These are phyloP conservation scores for Aptenodytes patagonicus DNA, from an alignment of 2,113 vertebrate genomes.

Conservation along the genomic window DNA sequence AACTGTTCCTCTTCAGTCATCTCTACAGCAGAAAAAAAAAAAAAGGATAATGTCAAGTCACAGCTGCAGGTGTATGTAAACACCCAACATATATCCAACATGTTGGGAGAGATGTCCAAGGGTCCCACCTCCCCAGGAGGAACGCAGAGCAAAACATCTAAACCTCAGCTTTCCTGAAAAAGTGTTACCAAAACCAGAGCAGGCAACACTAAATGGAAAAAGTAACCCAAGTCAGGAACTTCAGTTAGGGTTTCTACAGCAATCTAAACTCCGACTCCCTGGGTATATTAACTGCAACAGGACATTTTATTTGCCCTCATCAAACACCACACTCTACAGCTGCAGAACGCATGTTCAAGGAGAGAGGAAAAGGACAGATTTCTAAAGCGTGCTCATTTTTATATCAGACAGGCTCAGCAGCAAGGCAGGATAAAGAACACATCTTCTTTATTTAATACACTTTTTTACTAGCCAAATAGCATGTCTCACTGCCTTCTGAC, in stretches of 20 bases:
- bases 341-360: neutral
- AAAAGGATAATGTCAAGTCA: neutral
- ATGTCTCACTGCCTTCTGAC: neutral
- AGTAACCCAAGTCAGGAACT: neutral
- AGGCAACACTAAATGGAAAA: neutral
- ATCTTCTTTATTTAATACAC: neutral
- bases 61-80: neutral
- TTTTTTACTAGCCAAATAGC: neutral
- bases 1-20: conserved; percentile 97
- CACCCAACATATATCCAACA: neutral
- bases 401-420: neutral
- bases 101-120: neutral
- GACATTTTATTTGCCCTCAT: neutral
- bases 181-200: neutral
- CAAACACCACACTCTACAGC: neutral
- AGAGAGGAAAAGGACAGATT: neutral
- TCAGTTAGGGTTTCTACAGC: neutral
- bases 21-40: conserved; percentile 68
- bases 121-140: neutral
- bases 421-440: neutral
- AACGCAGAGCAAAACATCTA: neutral
- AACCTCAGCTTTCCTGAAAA: neutral
- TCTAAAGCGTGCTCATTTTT: neutral
- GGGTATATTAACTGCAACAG: neutral
- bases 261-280: neutral